A percentile compares a stretch with the other conserved stretches of the same genome.
Conservation (phyloP, 2,113 vertebrate species). For the Petaurus breviceps region DNA sequence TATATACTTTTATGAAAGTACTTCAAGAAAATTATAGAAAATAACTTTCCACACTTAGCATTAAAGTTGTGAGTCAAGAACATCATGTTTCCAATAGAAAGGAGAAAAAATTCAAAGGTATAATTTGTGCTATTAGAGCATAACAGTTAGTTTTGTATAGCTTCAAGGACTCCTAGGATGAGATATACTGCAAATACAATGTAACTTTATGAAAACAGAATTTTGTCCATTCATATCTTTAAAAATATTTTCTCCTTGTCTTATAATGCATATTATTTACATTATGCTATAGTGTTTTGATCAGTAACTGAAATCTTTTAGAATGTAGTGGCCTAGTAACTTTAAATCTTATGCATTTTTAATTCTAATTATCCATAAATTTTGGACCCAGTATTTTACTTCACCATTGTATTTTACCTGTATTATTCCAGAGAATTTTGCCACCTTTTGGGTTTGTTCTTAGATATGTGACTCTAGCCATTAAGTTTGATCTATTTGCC, state of each 20-base stretch:
- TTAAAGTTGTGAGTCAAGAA: background rate
- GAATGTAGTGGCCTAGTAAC: too few relatives aligned
- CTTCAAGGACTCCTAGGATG: too few relatives aligned
- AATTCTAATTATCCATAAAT: background rate
- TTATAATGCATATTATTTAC: background rate
- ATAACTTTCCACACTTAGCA: background rate
- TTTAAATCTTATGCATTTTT: background rate
- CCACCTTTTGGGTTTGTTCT: background rate
- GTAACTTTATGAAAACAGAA: background rate
- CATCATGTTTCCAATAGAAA: background rate
- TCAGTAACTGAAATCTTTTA: background rate
- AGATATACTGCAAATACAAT: background rate
- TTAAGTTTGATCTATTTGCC: background rate
- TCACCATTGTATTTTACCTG: background rate
- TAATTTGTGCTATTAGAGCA: background rate
- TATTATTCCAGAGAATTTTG: background rate
- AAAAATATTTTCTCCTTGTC: background rate
- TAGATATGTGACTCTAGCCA: background rate
- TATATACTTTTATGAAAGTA: background rate
- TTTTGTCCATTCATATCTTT: background rate
- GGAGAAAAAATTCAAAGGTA: background rate
- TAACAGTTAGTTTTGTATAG: background rate
- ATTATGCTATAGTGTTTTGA: background rate
- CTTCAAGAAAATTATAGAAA: background rate
- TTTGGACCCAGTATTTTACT: background rate